Evolutionary conservation across 2,888 invertebrate genomes (phyloP).

Genomic region (Habroteleia sp.): DNA sequence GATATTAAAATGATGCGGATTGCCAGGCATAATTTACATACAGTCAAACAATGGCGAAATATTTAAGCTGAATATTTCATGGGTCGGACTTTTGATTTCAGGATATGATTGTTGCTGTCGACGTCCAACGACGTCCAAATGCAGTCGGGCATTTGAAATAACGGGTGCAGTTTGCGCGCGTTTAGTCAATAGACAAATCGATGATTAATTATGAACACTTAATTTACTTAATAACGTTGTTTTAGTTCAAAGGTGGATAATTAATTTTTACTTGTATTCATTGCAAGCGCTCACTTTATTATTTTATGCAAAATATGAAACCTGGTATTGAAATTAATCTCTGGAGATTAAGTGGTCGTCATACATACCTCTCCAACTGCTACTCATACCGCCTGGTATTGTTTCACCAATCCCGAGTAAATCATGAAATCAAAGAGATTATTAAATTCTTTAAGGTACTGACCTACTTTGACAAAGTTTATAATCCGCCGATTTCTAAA

Average conservation of each 20-base stretch:
- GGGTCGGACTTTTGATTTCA: conserved; percentile 8
- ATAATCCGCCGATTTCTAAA: conserved; percentile 30
- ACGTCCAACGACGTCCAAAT: neutral
- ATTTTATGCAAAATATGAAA: conserved; percentile 38
- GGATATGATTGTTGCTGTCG: conserved; percentile 1
- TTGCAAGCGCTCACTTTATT: neutral
- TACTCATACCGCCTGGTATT: conserved; percentile 36
- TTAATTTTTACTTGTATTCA: conserved; percentile 18
- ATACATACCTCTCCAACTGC: conserved; percentile 30
- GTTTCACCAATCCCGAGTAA: conserved; percentile 35
- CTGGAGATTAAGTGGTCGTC: conserved; percentile 39
- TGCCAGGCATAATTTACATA: conserved; percentile 12
- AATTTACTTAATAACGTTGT: conserved; percentile 16
- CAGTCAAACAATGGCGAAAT: conserved; percentile 12
- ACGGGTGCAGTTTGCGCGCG: neutral
- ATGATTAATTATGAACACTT: conserved; percentile 14
- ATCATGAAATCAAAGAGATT: conserved; percentile 46
- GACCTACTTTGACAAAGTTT: conserved; percentile 34
- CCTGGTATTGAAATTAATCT: conserved; percentile 41
- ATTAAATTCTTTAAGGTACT: conserved; percentile 43
- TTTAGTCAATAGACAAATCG: conserved; percentile 2
- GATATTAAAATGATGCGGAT: conserved; percentile 7
- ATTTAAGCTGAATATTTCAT: conserved; percentile 17
- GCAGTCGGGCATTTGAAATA: conserved; percentile 1
- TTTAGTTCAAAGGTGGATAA: conserved; percentile 13